Base-by-base conservation (phyloP, 2,113 vertebrate genomes). In the Eulemur rufifrons region DNA sequence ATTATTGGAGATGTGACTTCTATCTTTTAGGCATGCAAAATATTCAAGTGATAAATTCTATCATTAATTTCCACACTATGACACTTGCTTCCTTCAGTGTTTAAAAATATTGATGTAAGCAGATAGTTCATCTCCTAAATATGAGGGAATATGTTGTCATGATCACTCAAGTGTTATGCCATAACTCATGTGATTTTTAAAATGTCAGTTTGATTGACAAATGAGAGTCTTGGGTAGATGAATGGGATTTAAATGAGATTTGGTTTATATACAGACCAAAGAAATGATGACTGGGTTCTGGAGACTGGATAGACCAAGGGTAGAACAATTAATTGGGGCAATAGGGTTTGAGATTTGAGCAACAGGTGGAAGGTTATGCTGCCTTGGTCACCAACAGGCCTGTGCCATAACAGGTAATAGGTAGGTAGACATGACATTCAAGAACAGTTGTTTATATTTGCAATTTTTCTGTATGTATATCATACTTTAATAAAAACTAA, bases 201-300 rank as follows among this genome's bases (percentile, higher is more conserved):
- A 88, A 86, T 94, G 52, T 96, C 91, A 95, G 59, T 95, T 93
- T 97, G 74, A 94, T 92, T 94, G 94, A 96, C 29, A 95, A 96
- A 80, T 92, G 80, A 84, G 63, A 89, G 61, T 88, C 42, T 21
- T 96, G 47, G 50, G 17, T 47, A 96, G 52, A 85, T 85, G 52
- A 61, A 90, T 73, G 45, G 61, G 27, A 88, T 74, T 85, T 91
- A 85, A 95, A 85, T 96, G 85, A 20, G 6, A 17, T 88, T 95
- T 92, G 73, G 34, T 89, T 80, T 96, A 80, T 85, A 11, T 71
- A 86, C 18, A 84, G 66, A 68, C 18, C 42, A 77, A 86, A 71
- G 73, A 47, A 84, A 68, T 88, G 13, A 77, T 88, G 47, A 76
- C 20, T 78, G 4, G 8, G 2, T 92, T 94, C 61, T 61, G 64